A percentile compares a stretch with the other conserved stretches of the same genome.
Evolutionary conservation across 1,140 invertebrate genomes (phyloP).

Genomic region (Oscheius sp.): DNA sequence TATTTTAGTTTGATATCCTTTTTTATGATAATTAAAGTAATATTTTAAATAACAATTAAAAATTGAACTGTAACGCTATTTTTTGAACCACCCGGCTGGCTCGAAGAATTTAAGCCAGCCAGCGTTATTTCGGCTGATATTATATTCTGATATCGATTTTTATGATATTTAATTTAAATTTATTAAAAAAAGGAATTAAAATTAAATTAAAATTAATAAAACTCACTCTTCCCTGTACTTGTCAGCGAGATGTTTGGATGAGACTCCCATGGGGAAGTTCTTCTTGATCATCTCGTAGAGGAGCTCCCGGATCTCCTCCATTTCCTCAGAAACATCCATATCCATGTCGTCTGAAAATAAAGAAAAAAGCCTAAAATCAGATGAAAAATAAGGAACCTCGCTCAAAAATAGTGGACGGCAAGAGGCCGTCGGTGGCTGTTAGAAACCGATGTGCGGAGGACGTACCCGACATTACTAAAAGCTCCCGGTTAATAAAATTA

Average conservation of each 20-base stretch:
- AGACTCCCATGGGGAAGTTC: conserved; percentile 38
- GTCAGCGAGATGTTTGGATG: conserved; percentile 25
- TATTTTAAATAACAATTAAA: no score
- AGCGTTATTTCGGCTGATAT: no score
- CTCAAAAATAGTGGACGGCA: conserved; percentile 36
- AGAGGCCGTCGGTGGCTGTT: conserved; percentile 16
- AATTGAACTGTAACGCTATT: no score
- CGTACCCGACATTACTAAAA: neutral
- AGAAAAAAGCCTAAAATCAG: neutral
- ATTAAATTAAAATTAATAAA: neutral
- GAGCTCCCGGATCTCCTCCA: conserved; percentile 43
- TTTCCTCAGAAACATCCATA: conserved; percentile 43
- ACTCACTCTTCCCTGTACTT: conserved; percentile 38
- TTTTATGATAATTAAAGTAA: no score
- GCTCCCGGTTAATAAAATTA: neutral
- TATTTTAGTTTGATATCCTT: no score
- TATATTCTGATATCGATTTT: no score
- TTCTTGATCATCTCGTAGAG: conserved; percentile 42
- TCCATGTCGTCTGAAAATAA: conserved; percentile 28
- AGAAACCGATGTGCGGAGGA: conserved; percentile 10
- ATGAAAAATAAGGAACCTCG: conserved; percentile 14
- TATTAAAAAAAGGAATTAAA: neutral
- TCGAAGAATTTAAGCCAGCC: neutral
- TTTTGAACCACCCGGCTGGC: no score
- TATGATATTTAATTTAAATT: no score